Evolutionary conservation across 2,797 vertebrate genomes (phyloP).

Genomic region (Chromobotia macracanthus): DNA sequence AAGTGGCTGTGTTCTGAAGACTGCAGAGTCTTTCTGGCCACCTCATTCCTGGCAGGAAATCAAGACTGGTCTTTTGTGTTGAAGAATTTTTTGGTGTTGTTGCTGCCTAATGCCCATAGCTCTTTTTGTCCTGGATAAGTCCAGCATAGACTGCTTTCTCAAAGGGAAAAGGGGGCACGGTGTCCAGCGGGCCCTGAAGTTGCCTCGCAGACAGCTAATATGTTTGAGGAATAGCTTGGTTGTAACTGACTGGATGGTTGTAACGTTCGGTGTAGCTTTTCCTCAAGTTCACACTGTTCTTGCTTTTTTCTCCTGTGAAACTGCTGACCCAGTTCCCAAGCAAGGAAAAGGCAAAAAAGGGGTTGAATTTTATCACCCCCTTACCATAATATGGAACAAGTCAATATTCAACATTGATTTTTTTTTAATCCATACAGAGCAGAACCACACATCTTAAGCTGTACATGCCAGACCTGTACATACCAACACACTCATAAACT

Average conservation of each 20-base stretch:
- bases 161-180: background rate
- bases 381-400: background rate
- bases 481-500: background rate
- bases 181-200: background rate
- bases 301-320: slow-evolving; percentile 27
- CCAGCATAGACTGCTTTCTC: slow-evolving; percentile 7
- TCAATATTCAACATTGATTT: background rate
- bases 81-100: slow-evolving; percentile 51
- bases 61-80: slow-evolving; percentile 61
- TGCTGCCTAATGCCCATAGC: slow-evolving; percentile 27
- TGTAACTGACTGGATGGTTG: background rate
- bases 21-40: slow-evolving; percentile 29
- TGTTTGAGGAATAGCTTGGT: slow-evolving; percentile 11
- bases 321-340: slow-evolving; percentile 55
- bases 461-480: background rate
- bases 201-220: slow-evolving; percentile 1
- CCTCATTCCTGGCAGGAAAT: slow-evolving; percentile 55
- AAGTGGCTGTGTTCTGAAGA: slow-evolving; percentile 39
- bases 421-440: background rate
- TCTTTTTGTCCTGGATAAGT: slow-evolving; percentile 42
- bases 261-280: background rate
- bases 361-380: background rate
- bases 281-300: background rate
- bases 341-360: slow-evolving; percentile 3
- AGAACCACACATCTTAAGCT: background rate